Conservation (phyloP, 2,113 vertebrate species). For the Clarias batrachus region DNA sequence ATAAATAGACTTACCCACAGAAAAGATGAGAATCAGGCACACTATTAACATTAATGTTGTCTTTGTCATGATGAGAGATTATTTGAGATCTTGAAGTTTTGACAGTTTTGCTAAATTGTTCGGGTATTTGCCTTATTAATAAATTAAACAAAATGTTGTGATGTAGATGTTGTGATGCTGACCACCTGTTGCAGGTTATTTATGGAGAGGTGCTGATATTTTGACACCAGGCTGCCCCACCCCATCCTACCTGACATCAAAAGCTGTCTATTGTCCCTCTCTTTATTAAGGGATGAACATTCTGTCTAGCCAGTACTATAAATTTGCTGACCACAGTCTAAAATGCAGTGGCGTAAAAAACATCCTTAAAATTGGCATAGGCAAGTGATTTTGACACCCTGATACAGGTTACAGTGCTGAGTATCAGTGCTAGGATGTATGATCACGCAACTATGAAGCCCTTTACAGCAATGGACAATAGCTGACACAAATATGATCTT, state of each 20-base stretch:
- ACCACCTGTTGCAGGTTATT: constrained; percentile 31
- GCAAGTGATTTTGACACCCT: not conserved
- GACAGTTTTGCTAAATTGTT: not conserved
- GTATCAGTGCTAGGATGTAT: not conserved
- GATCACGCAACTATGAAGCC: not conserved
- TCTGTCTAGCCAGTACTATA: constrained; percentile 46
- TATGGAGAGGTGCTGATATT: constrained; percentile 47
- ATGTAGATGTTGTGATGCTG: not conserved
- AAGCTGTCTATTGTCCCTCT: constrained; percentile 51
- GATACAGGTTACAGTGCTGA: not conserved
- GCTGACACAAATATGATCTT: no score
- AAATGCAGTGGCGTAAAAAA: constrained; percentile 35
- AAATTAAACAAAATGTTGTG: not conserved
- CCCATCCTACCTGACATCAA: constrained; percentile 41
- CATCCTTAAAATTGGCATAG: constrained; percentile 38
- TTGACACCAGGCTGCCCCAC: constrained; percentile 38
- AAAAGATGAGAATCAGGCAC: constrained; percentile 46
- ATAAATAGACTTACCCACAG: constrained; percentile 59
- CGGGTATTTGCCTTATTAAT: not conserved
- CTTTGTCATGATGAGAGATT: constrained; percentile 49
- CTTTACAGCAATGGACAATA: not conserved
- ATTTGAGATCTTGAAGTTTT: not conserved
- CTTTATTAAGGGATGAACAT: constrained; percentile 63
- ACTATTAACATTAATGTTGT: constrained; percentile 48
- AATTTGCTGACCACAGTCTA: constrained; percentile 53